These are phyloP conservation scores for Orbicella faveolata DNA, from an alignment of 64 coral and sea anemone species.

Conservation along the genomic window DNA sequence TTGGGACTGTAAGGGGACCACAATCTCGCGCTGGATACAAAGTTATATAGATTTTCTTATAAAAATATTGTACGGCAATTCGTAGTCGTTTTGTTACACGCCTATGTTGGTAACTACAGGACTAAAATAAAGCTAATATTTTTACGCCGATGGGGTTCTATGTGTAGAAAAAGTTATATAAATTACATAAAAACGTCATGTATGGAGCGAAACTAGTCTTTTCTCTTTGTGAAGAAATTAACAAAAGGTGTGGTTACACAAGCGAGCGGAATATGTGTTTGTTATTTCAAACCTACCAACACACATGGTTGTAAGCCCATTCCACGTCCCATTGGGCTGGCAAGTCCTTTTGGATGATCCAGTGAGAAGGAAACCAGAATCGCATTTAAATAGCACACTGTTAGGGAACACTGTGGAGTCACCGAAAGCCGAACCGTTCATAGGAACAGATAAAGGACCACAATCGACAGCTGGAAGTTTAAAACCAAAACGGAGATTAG, in stretches of 20 bases:
- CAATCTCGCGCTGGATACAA: conserved; percentile 44
- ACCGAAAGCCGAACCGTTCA: conserved; percentile 42
- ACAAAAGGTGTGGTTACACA: no score
- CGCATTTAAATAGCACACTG: conserved; percentile 15
- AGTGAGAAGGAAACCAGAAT: conserved; percentile 14
- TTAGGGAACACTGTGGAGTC: conserved; percentile 44
- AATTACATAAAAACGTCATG: no score
- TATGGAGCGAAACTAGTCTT: no score
- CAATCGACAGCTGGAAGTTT: conserved; percentile 51
- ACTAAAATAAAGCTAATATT: no score
- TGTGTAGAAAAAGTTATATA: no score
- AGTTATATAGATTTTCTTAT: not conserved
- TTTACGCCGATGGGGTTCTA: no score
- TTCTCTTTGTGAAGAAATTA: no score
- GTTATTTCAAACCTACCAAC: not conserved
- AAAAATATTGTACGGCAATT: no score
- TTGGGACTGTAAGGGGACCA: conserved; percentile 6
- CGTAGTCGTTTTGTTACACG: no score
- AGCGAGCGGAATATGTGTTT: no score
- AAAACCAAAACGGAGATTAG: not conserved
- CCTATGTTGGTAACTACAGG: no score
- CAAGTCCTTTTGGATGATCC: conserved; percentile 10
- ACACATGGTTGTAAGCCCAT: not conserved
- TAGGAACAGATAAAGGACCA: conserved; percentile 18
- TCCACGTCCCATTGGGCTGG: conserved; percentile 12